These are phyloP conservation scores for Acleris laterana DNA, from an alignment of 2,888 invertebrate genomes.

Conservation along the genomic window DNA sequence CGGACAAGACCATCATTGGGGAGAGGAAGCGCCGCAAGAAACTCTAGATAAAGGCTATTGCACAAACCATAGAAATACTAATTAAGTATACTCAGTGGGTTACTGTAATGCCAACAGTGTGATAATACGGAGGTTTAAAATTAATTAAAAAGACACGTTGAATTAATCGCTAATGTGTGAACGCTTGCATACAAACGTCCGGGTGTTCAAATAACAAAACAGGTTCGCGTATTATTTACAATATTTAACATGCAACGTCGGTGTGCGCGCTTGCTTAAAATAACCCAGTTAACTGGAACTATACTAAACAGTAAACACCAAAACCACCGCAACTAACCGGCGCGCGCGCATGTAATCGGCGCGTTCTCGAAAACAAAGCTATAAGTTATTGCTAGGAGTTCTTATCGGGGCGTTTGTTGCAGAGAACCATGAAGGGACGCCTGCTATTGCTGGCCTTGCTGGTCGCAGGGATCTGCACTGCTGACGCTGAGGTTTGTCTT, in stretches of 20 bases:
- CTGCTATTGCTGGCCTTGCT: slow-evolving; percentile 65
- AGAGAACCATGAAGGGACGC: slow-evolving; percentile 62
- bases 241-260: neutral
- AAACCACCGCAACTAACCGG: neutral
- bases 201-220: no score
- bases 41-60: no score
- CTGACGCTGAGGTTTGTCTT: slow-evolving; percentile 55
- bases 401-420: slow-evolving; percentile 35
- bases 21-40: no score
- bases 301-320: neutral
- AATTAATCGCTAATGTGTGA: no score
- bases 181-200: no score
- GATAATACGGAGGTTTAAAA: no score
- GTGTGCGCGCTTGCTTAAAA: slow-evolving; percentile 6
- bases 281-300: slow-evolving; percentile 17
- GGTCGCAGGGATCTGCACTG: slow-evolving; percentile 66
- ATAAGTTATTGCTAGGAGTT: slow-evolving; percentile 13
- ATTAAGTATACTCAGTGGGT: no score
- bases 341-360: neutral
- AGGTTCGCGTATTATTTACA: neutral
- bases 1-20: no score
- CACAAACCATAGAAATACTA: no score
- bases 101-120: no score
- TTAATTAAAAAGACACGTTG: no score
- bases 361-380: neutral